Conservation (phyloP, 2,113 vertebrate genomes). For the Calonectris borealis region DNA sequence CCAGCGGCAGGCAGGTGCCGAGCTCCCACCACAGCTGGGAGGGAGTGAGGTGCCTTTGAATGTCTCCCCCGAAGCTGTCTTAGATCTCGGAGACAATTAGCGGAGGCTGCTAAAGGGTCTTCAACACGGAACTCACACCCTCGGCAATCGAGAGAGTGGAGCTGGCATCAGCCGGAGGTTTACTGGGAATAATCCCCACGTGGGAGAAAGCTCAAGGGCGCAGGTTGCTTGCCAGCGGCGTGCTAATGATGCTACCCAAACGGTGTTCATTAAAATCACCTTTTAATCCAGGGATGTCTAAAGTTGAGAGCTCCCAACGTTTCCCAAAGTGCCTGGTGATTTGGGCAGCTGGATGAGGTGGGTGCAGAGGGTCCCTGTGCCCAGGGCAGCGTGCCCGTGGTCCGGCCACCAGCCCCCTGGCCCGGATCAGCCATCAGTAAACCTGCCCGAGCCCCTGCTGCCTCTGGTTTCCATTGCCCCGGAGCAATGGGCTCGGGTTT, state of each 20-base stretch:
- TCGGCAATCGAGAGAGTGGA: not conserved
- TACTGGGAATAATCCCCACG: not conserved
- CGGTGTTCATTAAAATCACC: not conserved
- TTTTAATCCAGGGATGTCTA: not conserved
- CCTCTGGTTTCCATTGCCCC: not conserved
- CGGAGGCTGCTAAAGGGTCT: not conserved
- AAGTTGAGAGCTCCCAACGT: not conserved
- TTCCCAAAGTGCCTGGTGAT: not conserved
- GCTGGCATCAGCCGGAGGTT: not conserved
- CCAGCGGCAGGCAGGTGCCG: not conserved
- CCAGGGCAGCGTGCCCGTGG: accelerated
- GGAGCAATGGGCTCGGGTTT: accelerated
- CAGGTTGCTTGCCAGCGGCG: not conserved
- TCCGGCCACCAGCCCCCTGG: not conserved
- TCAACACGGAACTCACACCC: not conserved
- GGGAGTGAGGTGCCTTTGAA: not conserved
- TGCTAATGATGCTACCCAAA: not conserved
- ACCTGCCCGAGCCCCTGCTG: not conserved
- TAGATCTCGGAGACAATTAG: not conserved
- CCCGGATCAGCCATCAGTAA: not conserved
- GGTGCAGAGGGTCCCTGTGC: not conserved
- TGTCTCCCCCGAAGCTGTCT: not conserved
- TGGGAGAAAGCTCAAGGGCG: not conserved
- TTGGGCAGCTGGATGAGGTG: not conserved
- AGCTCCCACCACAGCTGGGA: not conserved